These are phyloP conservation scores for Cheilosia vernalis DNA, from an alignment of 2,888 invertebrate genomes.

Conservation along the genomic window DNA sequence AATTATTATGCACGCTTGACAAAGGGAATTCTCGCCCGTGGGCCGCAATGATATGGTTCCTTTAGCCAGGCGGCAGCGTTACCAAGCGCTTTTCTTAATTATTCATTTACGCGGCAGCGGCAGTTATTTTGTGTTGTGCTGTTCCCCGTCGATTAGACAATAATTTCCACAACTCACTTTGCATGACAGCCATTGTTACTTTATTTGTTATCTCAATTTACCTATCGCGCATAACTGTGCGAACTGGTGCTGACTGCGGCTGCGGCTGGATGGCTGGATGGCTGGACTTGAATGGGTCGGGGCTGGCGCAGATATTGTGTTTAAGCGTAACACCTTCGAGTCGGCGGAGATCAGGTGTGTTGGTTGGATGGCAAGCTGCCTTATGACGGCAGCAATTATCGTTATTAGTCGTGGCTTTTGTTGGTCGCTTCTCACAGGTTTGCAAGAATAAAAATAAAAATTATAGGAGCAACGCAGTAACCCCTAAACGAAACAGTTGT, in stretches of 20 bases:
- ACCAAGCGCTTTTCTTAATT: conserved; percentile 73
- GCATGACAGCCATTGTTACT: conserved; percentile 75
- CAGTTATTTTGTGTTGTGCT: conserved; percentile 54
- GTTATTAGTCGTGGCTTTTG: conserved; percentile 72
- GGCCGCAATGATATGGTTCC: conserved; percentile 62
- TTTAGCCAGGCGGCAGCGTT: conserved; percentile 39
- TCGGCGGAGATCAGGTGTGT: conserved; percentile 69
- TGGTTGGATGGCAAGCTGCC: conserved; percentile 62
- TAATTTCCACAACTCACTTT: conserved; percentile 75
- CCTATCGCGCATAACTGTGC: conserved; percentile 74
- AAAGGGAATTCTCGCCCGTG: conserved; percentile 59
- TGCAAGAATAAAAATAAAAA: conserved; percentile 18
- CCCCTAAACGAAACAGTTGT: conserved; percentile 35
- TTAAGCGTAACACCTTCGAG: conserved; percentile 65
- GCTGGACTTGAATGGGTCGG: conserved; percentile 65
- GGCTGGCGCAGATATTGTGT: conserved; percentile 48
- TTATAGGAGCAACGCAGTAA: background rate
- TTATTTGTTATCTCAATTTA: conserved; percentile 75
- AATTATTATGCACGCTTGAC: conserved; percentile 72
- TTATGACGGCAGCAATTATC: conserved; percentile 74
- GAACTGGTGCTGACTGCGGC: conserved; percentile 54
- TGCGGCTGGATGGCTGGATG: conserved; percentile 25
- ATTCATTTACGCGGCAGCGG: conserved; percentile 71
- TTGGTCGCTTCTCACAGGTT: conserved; percentile 53
- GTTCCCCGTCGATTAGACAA: conserved; percentile 73